Percentiles rank a stretch among this genome's conserved stretches.
phyloP scores from a whole-genome alignment of 2,888 invertebrate species.

The Tenthredo amoena region DNA sequence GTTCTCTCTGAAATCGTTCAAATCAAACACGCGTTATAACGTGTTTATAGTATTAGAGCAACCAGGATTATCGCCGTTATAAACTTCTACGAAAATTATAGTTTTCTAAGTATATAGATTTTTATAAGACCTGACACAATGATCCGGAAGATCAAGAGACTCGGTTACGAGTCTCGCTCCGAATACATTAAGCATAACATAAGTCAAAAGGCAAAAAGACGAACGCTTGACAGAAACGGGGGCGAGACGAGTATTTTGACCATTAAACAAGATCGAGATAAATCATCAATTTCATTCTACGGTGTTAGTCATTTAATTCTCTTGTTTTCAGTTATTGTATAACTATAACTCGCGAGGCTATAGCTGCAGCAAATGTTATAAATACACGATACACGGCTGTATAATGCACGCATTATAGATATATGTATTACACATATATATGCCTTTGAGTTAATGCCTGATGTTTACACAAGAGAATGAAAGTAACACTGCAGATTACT shows the following conservation, averaged over 20 bases:
- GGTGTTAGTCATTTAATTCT: neutral
- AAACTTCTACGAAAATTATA: conserved; percentile 2
- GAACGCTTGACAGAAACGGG: neutral
- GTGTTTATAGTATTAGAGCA: conserved; percentile 27
- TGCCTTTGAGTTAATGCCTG: conserved; percentile 16
- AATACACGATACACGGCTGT: neutral
- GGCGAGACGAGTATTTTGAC: conserved; percentile 16
- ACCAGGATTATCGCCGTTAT: conserved; percentile 8
- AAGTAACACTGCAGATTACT: conserved; percentile 44
- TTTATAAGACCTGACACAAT: conserved; percentile 20
- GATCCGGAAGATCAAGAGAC: conserved; percentile 24
- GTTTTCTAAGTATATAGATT: conserved; percentile 31
- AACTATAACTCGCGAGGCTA: neutral
- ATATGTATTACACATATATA: neutral
- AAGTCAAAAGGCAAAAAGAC: neutral
- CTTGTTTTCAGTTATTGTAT: neutral
- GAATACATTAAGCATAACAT: conserved; percentile 26
- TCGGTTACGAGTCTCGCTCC: neutral
- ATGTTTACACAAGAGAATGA: conserved; percentile 39
- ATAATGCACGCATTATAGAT: neutral
- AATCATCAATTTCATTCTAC: conserved; percentile 11
- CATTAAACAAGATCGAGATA: conserved; percentile 15
- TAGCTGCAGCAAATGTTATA: conserved; percentile 4
- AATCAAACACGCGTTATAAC: conserved; percentile 26
- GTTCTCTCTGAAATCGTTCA: conserved; percentile 24